Base-by-base conservation (phyloP, 2,797 vertebrate species). In the Anas acuta region DNA sequence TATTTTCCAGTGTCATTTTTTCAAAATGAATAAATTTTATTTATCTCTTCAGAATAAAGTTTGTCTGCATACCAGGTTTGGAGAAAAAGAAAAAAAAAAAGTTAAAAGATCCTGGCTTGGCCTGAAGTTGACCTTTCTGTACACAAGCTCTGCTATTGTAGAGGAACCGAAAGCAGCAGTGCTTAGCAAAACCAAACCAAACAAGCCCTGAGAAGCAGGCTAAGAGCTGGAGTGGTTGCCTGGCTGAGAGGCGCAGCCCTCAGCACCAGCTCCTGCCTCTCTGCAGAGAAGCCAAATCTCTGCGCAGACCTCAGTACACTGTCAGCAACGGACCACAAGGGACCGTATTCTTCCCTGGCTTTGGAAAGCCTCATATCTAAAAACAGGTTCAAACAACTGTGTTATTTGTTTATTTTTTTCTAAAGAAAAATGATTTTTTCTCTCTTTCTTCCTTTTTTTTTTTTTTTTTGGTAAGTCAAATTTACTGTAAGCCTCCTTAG, bases 171-270 rank as follows among this genome's bases (percentile, higher is more conserved):
- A 97, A 97, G 91, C 78, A 95, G 93, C 90, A 96, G 84, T 5
- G 90, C 96, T 96, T 93, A 95, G 90, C 54, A 94, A 98, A 97
- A 97, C 79, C 96, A 94, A 97, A 90, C n/a, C 89, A 95, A 97
- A 92, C 88, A 96, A 96, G 75, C 62, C 61, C 74, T 1, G 49
- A 93, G 95, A 94, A 95, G 86, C 57, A 26, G 70, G 61, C 25
- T 7, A 30, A 22, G 47, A 56, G 39, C 78, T 33, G 85, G 67
- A 57, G 33, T 11, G 0, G 39, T 32, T 0, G 0, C 66, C 51
- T 32, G 13, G 49, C 41, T 12, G 82, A 86, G 58, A 57, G 66
- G 72, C 53, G 37, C 56, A 37, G 23, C 3, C 6, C 61, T 4
- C 53, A 78, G 45, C 19, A 0, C 13, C 66, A 69, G 56, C 5